A percentile compares a stretch with the other conserved stretches of the same genome.
These are phyloP conservation scores for Ochotona curzoniae DNA, from an alignment of 2,113 vertebrate species.

Conservation along the genomic window DNA sequence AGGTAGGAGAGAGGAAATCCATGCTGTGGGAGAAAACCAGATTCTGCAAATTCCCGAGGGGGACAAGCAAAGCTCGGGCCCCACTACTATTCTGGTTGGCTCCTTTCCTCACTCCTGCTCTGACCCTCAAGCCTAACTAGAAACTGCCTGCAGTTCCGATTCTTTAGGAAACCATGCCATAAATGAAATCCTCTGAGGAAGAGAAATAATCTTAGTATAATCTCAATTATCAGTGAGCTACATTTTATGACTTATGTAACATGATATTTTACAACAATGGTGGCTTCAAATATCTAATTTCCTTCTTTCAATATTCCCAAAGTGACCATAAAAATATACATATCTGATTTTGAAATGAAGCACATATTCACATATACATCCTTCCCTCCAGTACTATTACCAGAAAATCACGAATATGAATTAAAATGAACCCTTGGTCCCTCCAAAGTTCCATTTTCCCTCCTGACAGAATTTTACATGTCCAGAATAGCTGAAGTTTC, in stretches of 20 bases:
- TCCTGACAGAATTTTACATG: too few species aligned
- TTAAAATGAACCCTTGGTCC: neutral
- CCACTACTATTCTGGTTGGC: too few species aligned
- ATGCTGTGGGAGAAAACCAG: neutral
- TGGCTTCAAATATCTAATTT: neutral
- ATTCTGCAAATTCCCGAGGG: accelerated
- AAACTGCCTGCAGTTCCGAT: neutral
- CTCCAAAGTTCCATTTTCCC: too few species aligned
- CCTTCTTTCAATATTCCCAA: neutral
- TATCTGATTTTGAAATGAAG: neutral
- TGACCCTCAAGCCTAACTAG: neutral
- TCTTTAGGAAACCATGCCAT: neutral
- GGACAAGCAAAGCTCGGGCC: too few species aligned
- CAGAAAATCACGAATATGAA: neutral
- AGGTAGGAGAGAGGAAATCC: neutral
- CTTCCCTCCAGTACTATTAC: neutral
- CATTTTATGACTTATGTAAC: neutral
- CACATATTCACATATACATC: neutral
- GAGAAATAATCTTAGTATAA: neutral
- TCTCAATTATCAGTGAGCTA: neutral
- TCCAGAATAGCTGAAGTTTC: neutral
- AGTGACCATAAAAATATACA: neutral
- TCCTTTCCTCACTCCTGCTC: neutral
- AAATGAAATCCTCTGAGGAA: neutral
- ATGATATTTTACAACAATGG: neutral